These are phyloP conservation scores for Norana najaformis DNA, from an alignment of 2,888 invertebrate genomes.

Conservation along the genomic window DNA sequence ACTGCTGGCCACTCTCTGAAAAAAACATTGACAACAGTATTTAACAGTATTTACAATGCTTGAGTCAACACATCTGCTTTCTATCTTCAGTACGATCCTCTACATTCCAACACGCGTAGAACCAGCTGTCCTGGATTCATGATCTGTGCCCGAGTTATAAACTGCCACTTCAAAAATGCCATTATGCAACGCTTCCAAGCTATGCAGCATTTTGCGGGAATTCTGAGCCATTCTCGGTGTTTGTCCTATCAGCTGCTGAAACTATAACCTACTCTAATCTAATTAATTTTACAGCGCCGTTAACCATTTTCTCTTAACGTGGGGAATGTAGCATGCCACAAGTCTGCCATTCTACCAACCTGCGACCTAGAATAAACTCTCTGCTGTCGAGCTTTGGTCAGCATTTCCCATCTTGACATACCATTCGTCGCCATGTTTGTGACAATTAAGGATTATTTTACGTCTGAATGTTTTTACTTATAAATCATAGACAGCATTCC, in stretches of 20 bases:
- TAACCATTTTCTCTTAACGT: not conserved
- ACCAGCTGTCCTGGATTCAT: no score
- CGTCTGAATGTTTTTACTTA: not conserved
- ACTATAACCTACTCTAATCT: not conserved
- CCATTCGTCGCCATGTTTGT: not conserved
- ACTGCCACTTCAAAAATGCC: no score
- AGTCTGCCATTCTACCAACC: not conserved
- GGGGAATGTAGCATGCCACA: not conserved
- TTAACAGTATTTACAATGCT: not conserved
- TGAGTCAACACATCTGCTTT: no score
- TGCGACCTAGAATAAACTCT: conserved; percentile 17
- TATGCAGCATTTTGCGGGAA: no score
- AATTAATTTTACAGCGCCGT: not conserved
- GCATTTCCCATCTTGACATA: conserved; percentile 19
- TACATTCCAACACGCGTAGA: no score
- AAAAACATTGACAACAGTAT: conserved; percentile 37
- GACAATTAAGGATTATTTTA: not conserved
- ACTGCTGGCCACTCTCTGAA: conserved; percentile 53
- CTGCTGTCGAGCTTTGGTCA: conserved; percentile 17
- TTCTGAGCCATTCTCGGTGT: no score
- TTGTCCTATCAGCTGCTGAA: not conserved
- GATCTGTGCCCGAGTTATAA: no score
- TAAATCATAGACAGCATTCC: not conserved
- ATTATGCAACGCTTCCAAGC: no score
- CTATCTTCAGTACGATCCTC: no score